Conservation (phyloP, 2,888 invertebrate species). For the Pycnomerus fuliginosus region DNA sequence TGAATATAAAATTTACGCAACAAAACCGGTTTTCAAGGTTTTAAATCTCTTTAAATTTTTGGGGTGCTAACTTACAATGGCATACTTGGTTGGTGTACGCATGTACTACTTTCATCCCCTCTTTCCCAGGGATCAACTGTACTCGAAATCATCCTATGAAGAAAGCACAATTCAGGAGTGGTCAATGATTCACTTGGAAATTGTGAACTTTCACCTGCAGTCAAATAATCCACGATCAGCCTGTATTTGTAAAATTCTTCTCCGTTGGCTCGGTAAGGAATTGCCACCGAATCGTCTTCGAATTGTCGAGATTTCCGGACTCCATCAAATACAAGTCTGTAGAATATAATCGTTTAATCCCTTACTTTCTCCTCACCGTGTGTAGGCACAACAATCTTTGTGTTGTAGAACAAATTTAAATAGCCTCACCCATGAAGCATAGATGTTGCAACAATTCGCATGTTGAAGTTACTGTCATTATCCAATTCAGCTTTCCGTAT, state of each 20-base stretch:
- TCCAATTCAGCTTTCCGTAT: conserved; percentile 61
- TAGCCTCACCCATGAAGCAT: conserved; percentile 59
- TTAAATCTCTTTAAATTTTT: too few species aligned
- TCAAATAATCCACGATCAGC: conserved; percentile 60
- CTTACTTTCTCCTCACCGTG: background rate
- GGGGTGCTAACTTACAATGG: conserved; percentile 18
- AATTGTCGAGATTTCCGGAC: conserved; percentile 56
- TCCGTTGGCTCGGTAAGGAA: conserved; percentile 61
- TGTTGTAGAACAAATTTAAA: conserved; percentile 2
- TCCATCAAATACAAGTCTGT: conserved; percentile 63
- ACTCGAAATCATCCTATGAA: conserved; percentile 62
- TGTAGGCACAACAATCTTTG: background rate
- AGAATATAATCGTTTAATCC: background rate
- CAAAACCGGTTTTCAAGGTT: too few species aligned
- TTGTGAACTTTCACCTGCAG: conserved; percentile 53
- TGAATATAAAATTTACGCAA: too few species aligned
- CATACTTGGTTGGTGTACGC: conserved; percentile 43
- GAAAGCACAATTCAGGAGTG: conserved; percentile 54
- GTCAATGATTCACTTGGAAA: conserved; percentile 48
- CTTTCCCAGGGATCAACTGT: conserved; percentile 60
- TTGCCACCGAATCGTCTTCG: conserved; percentile 37
- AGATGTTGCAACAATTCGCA: conserved; percentile 58
- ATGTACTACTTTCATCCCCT: conserved; percentile 60
- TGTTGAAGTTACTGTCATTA: conserved; percentile 55
- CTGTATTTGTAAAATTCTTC: conserved; percentile 62